Conservation (phyloP, 1,140 invertebrate species). For the Helicorthomorpha holstii region DNA sequence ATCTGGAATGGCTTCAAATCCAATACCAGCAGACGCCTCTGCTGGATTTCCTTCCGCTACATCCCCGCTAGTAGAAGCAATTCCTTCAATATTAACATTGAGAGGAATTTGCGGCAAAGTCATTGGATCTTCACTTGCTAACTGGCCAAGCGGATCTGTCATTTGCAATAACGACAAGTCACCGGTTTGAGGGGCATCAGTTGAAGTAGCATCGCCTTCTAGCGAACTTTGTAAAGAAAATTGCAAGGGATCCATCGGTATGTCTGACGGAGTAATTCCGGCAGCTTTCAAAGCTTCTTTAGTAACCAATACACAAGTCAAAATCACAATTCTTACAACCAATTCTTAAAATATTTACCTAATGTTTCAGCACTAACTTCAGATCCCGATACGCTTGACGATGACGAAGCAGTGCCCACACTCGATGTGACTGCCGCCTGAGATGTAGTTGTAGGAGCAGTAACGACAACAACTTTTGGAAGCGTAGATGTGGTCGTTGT, state of each 20-base stretch:
- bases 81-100: too few relatives aligned
- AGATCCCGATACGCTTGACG: neutral
- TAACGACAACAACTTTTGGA: constrained; percentile 7
- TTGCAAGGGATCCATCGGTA: neutral
- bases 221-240: neutral
- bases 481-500: too few relatives aligned
- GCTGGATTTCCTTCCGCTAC: neutral
- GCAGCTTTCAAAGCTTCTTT: constrained; percentile 1
- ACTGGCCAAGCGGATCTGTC: neutral
- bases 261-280: neutral
- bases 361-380: constrained; percentile 5
- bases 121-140: neutral
- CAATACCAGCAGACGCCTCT: neutral
- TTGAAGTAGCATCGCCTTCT: neutral
- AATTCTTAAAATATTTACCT: neutral
- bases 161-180: neutral
- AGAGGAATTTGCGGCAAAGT: too few relatives aligned
- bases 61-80: neutral
- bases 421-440: neutral
- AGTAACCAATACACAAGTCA: neutral
- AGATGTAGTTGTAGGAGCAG: neutral
- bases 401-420: neutral
- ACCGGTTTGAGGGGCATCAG: neutral
- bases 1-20: neutral
- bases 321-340: neutral